These are phyloP conservation scores for Myotis daubentonii DNA, from an alignment of 2,797 vertebrate species.

Conservation along the genomic window DNA sequence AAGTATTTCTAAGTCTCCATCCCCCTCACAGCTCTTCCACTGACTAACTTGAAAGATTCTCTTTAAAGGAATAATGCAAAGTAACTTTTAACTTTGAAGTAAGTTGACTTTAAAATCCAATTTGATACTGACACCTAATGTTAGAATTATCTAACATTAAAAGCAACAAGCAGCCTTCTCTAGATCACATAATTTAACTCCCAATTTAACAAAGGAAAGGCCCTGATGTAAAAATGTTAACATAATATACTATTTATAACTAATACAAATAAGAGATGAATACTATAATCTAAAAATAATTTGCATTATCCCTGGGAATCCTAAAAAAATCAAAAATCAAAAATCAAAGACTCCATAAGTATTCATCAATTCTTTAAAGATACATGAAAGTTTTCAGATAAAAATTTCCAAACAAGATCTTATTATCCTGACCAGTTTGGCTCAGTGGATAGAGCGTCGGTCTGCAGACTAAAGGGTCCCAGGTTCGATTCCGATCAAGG, in stretches of 20 bases:
- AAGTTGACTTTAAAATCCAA: background rate
- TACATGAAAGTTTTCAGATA: background rate
- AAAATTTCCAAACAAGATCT: background rate
- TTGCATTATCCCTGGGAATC: background rate
- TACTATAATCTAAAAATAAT: background rate
- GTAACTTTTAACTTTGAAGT: background rate
- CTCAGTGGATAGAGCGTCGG: no score
- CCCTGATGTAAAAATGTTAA: background rate
- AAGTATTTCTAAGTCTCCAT: background rate
- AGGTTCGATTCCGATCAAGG: no score
- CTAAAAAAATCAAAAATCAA: background rate
- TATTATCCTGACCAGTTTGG: no score
- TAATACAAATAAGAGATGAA: background rate
- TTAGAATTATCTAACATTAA: background rate
- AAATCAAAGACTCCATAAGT: background rate
- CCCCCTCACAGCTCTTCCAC: background rate
- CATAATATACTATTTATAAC: background rate
- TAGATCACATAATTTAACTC: background rate
- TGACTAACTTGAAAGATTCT: background rate
- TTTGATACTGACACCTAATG: background rate
- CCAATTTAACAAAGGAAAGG: background rate
- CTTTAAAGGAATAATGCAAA: background rate
- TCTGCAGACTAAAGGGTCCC: no score
- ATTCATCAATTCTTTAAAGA: background rate
- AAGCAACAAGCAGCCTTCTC: background rate